phyloP scores from a whole-genome alignment of 2,888 invertebrate genomes.

The Endotricha flammealis region DNA sequence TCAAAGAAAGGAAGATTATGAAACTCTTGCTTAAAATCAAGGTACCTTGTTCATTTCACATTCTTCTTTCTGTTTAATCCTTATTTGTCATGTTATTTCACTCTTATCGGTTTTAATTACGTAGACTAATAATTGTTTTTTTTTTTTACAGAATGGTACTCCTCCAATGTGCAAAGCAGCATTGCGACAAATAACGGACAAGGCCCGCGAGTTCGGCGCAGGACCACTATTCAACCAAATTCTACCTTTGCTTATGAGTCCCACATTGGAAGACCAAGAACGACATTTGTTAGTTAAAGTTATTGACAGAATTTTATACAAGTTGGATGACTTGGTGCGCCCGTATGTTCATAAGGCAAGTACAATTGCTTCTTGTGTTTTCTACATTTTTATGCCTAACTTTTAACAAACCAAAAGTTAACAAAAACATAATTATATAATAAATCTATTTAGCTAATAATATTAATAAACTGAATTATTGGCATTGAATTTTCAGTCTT shows the following conservation, averaged over 20 bases:
- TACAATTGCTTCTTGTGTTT: too few species aligned
- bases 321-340: slow-evolving; percentile 97
- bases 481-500: too few species aligned
- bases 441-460: too few species aligned
- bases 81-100: too few species aligned
- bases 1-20: slow-evolving; percentile 99
- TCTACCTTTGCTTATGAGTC: slow-evolving; percentile 99
- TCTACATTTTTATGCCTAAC: too few species aligned
- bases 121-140: not conserved
- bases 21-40: slow-evolving; percentile 98
- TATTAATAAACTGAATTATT: too few species aligned
- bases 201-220: slow-evolving; percentile 98
- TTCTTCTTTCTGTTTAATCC: too few species aligned
- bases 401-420: too few species aligned
- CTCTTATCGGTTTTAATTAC: too few species aligned
- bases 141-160: slow-evolving; percentile 87
- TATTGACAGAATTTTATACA: slow-evolving; percentile 98
- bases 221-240: slow-evolving; percentile 99
- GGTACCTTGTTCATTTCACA: slow-evolving; percentile 35
- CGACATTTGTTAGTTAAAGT: slow-evolving; percentile 99
- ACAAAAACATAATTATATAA: too few species aligned
- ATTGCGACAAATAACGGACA: slow-evolving; percentile 97
- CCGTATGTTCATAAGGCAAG: slow-evolving; percentile 98
- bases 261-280: slow-evolving; percentile 99
- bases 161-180: slow-evolving; percentile 99